phyloP scores from a whole-genome alignment of 2,888 invertebrate species.

The Cosmorhoe ocellata region DNA sequence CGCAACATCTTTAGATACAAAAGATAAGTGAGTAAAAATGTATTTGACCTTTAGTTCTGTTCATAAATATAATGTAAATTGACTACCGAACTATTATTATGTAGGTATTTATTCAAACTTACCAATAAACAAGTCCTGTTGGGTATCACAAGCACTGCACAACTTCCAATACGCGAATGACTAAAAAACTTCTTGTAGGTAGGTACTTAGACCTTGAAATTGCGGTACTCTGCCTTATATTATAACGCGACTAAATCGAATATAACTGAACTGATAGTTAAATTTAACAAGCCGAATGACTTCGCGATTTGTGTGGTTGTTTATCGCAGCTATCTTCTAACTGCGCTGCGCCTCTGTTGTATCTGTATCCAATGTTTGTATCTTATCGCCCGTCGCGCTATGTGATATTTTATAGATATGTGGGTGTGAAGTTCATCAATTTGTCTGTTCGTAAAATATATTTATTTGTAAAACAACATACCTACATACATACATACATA shows the following conservation, averaged over 20 bases:
- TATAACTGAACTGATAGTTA: not conserved
- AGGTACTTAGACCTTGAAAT: not conserved
- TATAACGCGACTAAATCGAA: not conserved
- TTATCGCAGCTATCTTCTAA: not conserved
- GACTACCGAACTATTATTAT: too few relatives aligned
- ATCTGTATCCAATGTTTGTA: too few relatives aligned
- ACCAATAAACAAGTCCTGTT: not conserved
- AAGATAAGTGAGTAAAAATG: too few relatives aligned
- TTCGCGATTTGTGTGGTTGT: not conserved
- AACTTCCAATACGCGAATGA: slow-evolving; percentile 2
- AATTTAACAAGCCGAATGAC: not conserved
- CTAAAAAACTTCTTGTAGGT: not conserved
- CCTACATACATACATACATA: too few relatives aligned
- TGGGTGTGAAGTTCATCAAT: too few relatives aligned
- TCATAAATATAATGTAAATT: too few relatives aligned
- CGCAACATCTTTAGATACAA: too few relatives aligned
- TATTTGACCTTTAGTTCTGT: too few relatives aligned
- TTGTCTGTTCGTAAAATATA: too few relatives aligned
- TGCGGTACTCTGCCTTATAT: not conserved
- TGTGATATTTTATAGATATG: too few relatives aligned
- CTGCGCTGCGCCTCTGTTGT: not conserved
- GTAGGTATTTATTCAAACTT: not conserved
- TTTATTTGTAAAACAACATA: too few relatives aligned
- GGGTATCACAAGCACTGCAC: not conserved
- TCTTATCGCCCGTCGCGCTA: too few relatives aligned